These are phyloP conservation scores for Plecotus auritus DNA, from an alignment of 2,113 vertebrate species.

Conservation along the genomic window DNA sequence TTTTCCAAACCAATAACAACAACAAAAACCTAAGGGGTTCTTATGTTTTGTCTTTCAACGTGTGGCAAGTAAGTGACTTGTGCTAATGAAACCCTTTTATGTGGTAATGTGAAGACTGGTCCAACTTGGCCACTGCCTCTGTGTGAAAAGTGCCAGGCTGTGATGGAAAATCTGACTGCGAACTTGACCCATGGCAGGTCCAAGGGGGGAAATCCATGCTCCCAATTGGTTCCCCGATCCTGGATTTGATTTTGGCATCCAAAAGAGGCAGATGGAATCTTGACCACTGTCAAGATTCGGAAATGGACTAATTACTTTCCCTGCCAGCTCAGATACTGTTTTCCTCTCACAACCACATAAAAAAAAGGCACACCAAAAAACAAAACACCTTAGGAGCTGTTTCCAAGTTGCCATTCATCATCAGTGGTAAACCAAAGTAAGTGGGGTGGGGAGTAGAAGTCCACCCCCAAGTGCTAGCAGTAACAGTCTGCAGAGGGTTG, in stretches of 20 bases:
- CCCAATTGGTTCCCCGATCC: neutral
- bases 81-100: neutral
- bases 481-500: neutral
- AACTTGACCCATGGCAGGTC: neutral
- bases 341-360: neutral
- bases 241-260: neutral
- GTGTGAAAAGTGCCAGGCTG: neutral
- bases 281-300: neutral
- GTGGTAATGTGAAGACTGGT: neutral
- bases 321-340: neutral
- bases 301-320: neutral
- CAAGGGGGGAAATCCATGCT: neutral
- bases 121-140: neutral
- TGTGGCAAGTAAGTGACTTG: neutral
- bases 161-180: constrained; percentile 1
- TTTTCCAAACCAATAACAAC: neutral
- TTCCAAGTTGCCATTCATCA: neutral
- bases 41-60: neutral
- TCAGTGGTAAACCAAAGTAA: no score
- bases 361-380: neutral
- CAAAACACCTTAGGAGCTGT: neutral
- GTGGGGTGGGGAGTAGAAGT: neutral
- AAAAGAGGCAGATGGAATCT: neutral
- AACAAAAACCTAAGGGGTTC: neutral
- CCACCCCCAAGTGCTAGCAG: neutral